Base-by-base conservation (phyloP, 2,113 vertebrate species). In the cat (Felis catus) region DNA sequence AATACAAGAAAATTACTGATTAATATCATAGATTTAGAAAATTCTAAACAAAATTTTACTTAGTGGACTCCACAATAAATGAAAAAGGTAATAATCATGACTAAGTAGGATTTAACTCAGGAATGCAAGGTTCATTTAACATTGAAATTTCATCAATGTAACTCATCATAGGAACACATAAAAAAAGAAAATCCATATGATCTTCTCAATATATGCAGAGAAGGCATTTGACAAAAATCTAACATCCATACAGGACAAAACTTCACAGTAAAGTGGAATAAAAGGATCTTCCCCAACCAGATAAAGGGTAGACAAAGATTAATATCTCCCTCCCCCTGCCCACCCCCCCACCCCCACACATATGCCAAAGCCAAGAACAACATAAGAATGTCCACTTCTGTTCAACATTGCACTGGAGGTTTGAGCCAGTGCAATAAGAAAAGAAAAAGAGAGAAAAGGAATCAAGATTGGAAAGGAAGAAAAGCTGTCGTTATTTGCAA, bases 71-170 rank as follows among this genome's bases (percentile, higher is more conserved):
- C n/a, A 92, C 12, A 86, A 48, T 73, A 36, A 33, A 31, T 25
- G 19, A 74, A 66, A 71, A 70, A n/a, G 15, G 2, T 61, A 79
- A 78, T 61, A 76, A 89, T 85, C 48, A 51, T 29, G 2, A 81
- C 10, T 51, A 91, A 91, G 41, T 45, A 9, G 21, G 19, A 70
- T 66, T 87, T 90, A 93, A 48, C 33, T 4, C 10, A 66, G 41
- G 58, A 96, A 89, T 76, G 41, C 23, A 89, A 94, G 55, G 83
- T 78, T 91, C 58, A 41, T 33, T 91, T 94, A 86, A 92, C 21
- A 95, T 76, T 95, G 53, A 97, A 96, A 94, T 66, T 93, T 8
- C 94, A 90, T 53, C 51, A 78, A 5, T 94, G 11, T 51, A 65
- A 86, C 85, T 97, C 55, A 92, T 33, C 39, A 29, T 23, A 66